Conservation (phyloP, 2,888 invertebrate genomes). For the Tachystola acroxantha region DNA sequence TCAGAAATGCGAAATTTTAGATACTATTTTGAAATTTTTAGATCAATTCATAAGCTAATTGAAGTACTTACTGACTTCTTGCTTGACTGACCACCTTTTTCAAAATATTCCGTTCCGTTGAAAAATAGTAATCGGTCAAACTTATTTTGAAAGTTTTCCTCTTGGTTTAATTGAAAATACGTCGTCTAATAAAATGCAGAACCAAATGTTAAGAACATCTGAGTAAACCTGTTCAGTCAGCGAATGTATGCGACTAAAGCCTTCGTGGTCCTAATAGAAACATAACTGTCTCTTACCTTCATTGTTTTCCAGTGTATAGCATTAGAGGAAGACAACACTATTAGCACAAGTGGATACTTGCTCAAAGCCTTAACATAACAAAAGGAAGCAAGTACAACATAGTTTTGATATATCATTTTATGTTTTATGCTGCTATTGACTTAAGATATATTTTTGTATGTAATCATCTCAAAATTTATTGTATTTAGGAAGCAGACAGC, state of each 20-base stretch:
- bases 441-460: constrained; percentile 29
- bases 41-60: no score
- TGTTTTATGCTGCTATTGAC: constrained; percentile 11
- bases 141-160: no score
- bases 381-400: constrained; percentile 30
- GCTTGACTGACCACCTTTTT: no score
- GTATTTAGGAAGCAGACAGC: constrained; percentile 36
- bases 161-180: no score
- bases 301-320: constrained; percentile 15
- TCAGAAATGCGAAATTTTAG: no score
- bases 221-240: constrained; percentile 69
- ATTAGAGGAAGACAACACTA: constrained; percentile 32
- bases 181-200: no score
- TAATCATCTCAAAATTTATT: constrained; percentile 49
- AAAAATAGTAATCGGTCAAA: no score
- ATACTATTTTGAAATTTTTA: no score
- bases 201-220: constrained; percentile 44
- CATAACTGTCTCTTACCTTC: constrained; percentile 38
- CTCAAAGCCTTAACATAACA: constrained; percentile 27
- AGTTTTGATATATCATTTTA: constrained; percentile 22
- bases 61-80: no score
- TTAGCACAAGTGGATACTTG: constrained; percentile 41
- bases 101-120: no score
- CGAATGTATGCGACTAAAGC: constrained; percentile 52
- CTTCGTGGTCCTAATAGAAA: constrained; percentile 23